These are phyloP conservation scores for Arbacia lixula DNA, from an alignment of 53 echinoderm and acorn worm species.

Conservation along the genomic window DNA sequence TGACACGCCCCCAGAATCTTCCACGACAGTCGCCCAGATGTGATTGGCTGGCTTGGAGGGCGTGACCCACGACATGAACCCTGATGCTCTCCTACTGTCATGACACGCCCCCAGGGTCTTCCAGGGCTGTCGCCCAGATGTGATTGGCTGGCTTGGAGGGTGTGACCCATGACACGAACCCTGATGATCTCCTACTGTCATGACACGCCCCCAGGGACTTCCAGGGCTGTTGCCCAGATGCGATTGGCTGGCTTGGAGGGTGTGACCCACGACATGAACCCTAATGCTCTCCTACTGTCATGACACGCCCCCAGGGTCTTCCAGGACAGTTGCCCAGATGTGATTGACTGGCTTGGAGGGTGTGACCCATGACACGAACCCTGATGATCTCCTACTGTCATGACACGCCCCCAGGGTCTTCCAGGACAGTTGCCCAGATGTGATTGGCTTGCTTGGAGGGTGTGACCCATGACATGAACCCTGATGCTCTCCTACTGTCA, in stretches of 20 bases:
- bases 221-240: conserved; percentile 71
- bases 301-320: background rate
- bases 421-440: conserved; percentile 70
- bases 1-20: background rate
- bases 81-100: background rate
- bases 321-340: conserved; percentile 70
- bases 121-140: background rate
- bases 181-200: background rate
- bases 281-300: background rate
- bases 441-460: too few species aligned
- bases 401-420: background rate
- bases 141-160: background rate
- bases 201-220: background rate
- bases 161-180: too few species aligned
- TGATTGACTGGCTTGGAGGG: conserved; percentile 65
- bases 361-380: conserved; percentile 62
- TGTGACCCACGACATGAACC: conserved; percentile 61
- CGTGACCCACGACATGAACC: background rate
- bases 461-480: background rate
- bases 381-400: background rate
- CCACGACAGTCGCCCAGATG: background rate
- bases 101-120: background rate
- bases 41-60: background rate
- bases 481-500: conserved; percentile 13
- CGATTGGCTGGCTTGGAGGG: conserved; percentile 65